Conservation (phyloP, 2,113 vertebrate species). For the Eira barbara region DNA sequence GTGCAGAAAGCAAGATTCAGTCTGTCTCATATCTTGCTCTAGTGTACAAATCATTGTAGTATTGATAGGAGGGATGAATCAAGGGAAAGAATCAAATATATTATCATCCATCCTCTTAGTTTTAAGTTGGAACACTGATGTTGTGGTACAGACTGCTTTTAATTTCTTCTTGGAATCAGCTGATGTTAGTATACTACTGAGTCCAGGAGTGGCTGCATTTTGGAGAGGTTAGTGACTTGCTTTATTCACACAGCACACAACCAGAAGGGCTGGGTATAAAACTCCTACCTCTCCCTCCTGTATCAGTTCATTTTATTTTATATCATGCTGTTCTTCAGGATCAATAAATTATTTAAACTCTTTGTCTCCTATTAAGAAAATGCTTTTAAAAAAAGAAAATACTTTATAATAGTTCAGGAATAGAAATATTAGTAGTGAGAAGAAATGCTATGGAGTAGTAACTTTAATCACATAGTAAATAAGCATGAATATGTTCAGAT, state of each 20-base stretch:
- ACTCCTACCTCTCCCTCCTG: background rate
- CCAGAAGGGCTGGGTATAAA: slow-evolving; percentile 1
- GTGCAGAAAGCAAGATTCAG: background rate
- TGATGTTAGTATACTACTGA: background rate
- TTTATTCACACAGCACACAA: background rate
- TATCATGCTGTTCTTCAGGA: background rate
- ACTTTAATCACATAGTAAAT: background rate
- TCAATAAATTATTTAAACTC: background rate
- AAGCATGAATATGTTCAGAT: background rate
- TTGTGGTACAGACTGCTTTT: background rate
- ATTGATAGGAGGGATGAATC: background rate
- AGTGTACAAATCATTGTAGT: background rate
- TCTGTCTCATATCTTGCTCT: background rate
- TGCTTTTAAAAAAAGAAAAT: background rate
- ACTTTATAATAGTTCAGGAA: background rate
- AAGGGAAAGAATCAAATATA: background rate
- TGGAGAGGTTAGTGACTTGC: background rate
- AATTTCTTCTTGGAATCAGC: background rate
- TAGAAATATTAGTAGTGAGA: background rate
- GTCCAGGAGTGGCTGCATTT: background rate
- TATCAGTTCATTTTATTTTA: background rate
- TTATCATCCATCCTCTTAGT: background rate
- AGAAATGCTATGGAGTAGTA: background rate
- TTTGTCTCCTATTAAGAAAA: background rate
- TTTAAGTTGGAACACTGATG: background rate